phyloP scores from a whole-genome alignment of 2,797 vertebrate species.

The Anguilla megastoma region DNA sequence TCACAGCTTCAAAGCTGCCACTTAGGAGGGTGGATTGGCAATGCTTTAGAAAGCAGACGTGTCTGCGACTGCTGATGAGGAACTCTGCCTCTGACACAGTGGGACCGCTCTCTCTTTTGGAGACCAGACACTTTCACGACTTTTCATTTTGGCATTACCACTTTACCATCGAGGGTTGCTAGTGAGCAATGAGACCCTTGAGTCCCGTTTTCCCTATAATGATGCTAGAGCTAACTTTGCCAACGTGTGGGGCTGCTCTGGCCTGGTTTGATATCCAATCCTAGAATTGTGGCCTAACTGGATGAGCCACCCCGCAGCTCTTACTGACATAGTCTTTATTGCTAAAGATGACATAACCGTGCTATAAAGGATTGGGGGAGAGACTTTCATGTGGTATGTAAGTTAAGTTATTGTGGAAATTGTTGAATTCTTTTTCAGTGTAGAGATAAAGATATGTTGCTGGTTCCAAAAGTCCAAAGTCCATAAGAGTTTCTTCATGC shows the following conservation, averaged over 20 bases:
- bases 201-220: not conserved
- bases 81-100: not conserved
- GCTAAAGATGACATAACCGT: no score
- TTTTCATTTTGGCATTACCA: not conserved
- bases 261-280: not conserved
- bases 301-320: no score
- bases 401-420: no score
- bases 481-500: no score
- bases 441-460: no score
- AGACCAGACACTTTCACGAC: not conserved
- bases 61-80: not conserved
- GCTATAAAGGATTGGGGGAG: no score
- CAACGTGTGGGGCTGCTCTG: not conserved
- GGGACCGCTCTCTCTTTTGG: not conserved
- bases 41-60: constrained; percentile 42
- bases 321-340: no score
- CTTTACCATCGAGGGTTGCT: not conserved
- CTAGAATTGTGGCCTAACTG: no score
- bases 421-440: no score
- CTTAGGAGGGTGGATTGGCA: constrained; percentile 49
- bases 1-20: constrained; percentile 43
- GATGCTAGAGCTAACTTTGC: not conserved
- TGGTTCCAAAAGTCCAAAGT: no score
- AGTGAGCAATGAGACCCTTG: not conserved
- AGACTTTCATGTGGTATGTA: no score